phyloP scores from a whole-genome alignment of 2,113 vertebrate species.

The Salvator merianae region DNA sequence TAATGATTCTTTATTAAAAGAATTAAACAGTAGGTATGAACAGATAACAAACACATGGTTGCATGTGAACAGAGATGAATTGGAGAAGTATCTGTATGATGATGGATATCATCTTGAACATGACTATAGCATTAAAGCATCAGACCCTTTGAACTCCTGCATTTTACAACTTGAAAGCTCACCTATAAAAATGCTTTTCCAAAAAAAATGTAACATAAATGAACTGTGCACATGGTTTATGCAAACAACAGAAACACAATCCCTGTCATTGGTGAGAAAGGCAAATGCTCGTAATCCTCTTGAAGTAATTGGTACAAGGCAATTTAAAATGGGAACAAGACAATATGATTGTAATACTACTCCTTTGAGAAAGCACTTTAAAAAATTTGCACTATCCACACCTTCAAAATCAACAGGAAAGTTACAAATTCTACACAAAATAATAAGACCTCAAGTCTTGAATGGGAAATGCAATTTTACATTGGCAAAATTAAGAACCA shows the following conservation, averaged over 20 bases:
- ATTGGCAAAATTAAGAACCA: conserved; percentile 72
- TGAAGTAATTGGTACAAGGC: conserved; percentile 85
- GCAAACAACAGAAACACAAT: conserved; percentile 98
- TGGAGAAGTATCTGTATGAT: conserved; percentile 65
- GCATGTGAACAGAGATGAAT: conserved; percentile 74
- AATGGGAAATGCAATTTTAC: conserved; percentile 78
- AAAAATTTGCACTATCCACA: conserved; percentile 92
- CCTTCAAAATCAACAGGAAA: conserved; percentile 88
- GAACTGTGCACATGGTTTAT: conserved; percentile 95
- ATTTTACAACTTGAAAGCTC: conserved; percentile 79
- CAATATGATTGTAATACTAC: conserved; percentile 78
- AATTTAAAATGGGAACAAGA: conserved; percentile 75
- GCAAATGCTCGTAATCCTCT: conserved; percentile 87
- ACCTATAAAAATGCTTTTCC: conserved; percentile 90
- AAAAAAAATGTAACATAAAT: conserved; percentile 87
- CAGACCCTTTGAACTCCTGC: conserved; percentile 73
- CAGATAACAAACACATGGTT: conserved; percentile 92
- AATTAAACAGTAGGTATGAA: conserved; percentile 86
- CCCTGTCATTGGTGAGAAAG: conserved; percentile 91
- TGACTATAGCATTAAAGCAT: conserved; percentile 63
- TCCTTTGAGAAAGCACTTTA: conserved; percentile 92
- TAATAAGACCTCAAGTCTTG: conserved; percentile 73
- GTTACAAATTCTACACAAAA: conserved; percentile 75
- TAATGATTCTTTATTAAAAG: conserved; percentile 82
- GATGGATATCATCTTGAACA: conserved; percentile 62